These are phyloP conservation scores for Caenorhabditis sinica DNA, from an alignment of 2,888 invertebrate genomes.

Conservation along the genomic window DNA sequence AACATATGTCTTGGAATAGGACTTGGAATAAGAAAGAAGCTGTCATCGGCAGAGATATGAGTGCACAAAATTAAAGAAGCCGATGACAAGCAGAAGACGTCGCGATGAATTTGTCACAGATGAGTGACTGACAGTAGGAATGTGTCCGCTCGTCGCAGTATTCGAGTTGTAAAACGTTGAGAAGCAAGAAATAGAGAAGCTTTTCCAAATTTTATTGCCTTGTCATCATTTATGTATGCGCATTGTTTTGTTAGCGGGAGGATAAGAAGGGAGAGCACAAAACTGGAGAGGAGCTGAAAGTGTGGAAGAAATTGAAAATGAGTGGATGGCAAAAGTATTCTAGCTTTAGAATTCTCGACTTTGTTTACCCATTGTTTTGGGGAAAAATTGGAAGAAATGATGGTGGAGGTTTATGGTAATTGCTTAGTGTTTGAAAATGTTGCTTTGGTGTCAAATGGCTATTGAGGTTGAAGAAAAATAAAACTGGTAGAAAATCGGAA, in stretches of 20 bases:
- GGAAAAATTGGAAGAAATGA: background rate
- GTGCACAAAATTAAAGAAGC: constrained; percentile 47
- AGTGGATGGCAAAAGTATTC: background rate
- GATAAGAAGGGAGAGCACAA: constrained; percentile 4
- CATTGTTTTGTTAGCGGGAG: constrained; percentile 38
- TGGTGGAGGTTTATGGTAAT: background rate
- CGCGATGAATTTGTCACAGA: constrained; percentile 55
- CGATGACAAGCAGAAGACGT: constrained; percentile 47
- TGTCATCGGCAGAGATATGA: constrained; percentile 31
- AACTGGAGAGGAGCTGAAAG: constrained; percentile 6
- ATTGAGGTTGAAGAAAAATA: too few relatives aligned
- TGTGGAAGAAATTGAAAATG: constrained; percentile 1
- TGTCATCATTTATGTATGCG: constrained; percentile 63
- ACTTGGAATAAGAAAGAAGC: background rate
- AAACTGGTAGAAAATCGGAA: too few relatives aligned
- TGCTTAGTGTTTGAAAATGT: background rate
- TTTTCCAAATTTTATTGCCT: constrained; percentile 58
- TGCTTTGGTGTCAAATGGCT: too few relatives aligned
- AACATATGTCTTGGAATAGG: background rate
- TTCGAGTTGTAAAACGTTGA: constrained; percentile 36
- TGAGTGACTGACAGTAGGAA: constrained; percentile 60
- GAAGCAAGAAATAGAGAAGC: constrained; percentile 35
- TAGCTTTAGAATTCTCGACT: constrained; percentile 2
- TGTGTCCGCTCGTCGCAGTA: constrained; percentile 6
- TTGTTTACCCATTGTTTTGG: constrained; percentile 42